Percentiles rank a stretch among this genome's conserved stretches.
Evolutionary conservation across 2,888 invertebrate genomes (phyloP).

Genomic region (Xanthorhoe spadicearia): DNA sequence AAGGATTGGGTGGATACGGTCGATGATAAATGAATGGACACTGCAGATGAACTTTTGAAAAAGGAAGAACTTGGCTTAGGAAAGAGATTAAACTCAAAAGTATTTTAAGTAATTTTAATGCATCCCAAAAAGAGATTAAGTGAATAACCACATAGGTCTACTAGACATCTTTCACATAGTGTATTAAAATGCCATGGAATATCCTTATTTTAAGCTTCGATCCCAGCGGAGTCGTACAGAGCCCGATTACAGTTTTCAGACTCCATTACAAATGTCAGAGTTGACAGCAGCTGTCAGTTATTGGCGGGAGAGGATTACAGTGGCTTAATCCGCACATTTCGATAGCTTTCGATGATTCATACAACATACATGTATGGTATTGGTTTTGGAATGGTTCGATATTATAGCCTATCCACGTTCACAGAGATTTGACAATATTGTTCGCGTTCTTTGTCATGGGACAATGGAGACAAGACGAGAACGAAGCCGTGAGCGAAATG

Average conservation of each 20-base stretch:
- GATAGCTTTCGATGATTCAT: not conserved
- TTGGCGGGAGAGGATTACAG: conserved; percentile 23
- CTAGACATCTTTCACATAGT: no score
- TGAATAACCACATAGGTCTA: no score
- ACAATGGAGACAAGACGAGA: no score
- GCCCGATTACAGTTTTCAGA: conserved; percentile 30
- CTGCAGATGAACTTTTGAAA: not conserved
- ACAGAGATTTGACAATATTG: no score
- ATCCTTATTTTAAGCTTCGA: not conserved
- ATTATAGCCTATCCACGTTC: no score
- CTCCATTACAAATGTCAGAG: conserved; percentile 31
- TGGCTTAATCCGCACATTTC: conserved; percentile 16
- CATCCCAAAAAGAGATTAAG: no score
- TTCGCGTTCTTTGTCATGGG: no score
- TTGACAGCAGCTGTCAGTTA: conserved; percentile 31
- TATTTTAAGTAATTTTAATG: not conserved
- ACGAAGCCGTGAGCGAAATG: no score
- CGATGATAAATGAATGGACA: conserved; percentile 20
- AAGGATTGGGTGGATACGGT: conserved; percentile 23
- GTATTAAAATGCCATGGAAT: not conserved
- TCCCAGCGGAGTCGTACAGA: conserved; percentile 6
- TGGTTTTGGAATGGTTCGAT: not conserved
- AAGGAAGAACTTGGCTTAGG: not conserved
- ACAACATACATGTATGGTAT: not conserved
- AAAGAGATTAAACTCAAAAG: not conserved